These are phyloP conservation scores for Ceyx margarethae DNA, from an alignment of 2,113 vertebrate species.

Conservation along the genomic window DNA sequence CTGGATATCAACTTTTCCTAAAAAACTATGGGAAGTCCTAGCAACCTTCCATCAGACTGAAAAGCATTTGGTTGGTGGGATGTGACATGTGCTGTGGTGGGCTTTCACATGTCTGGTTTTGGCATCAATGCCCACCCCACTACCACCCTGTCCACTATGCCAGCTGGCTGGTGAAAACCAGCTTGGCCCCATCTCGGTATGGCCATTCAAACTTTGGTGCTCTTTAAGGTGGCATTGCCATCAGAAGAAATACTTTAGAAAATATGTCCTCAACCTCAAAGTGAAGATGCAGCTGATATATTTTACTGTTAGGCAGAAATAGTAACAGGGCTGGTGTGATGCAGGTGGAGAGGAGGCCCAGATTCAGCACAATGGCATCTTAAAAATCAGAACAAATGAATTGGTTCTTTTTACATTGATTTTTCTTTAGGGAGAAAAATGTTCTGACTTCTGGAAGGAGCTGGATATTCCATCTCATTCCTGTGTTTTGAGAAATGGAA, in stretches of 20 bases:
- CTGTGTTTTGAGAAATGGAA: background rate
- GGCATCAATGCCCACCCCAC: rapidly evolving
- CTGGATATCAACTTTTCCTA: background rate
- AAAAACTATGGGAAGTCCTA: background rate
- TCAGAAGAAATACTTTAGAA: background rate
- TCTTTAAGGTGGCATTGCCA: background rate
- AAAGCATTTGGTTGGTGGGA: background rate
- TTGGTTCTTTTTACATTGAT: background rate
- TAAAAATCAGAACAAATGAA: background rate
- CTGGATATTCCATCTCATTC: background rate
- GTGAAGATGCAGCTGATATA: background rate
- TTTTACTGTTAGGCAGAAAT: background rate
- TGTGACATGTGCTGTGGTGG: background rate
- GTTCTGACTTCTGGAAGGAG: background rate
- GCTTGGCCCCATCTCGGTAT: background rate
- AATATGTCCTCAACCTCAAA: background rate
- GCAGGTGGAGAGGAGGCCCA: background rate
- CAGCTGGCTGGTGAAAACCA: background rate
- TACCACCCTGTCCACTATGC: background rate
- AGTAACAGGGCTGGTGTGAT: background rate
- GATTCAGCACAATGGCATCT: background rate
- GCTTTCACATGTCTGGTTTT: background rate
- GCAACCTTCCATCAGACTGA: background rate
- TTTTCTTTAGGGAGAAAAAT: background rate
- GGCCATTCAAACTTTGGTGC: background rate